Evolutionary conservation across 2,113 vertebrate genomes (phyloP), one percentile per base, ranked within the genome.

Genomic region (Donacobius atricapilla): DNA sequence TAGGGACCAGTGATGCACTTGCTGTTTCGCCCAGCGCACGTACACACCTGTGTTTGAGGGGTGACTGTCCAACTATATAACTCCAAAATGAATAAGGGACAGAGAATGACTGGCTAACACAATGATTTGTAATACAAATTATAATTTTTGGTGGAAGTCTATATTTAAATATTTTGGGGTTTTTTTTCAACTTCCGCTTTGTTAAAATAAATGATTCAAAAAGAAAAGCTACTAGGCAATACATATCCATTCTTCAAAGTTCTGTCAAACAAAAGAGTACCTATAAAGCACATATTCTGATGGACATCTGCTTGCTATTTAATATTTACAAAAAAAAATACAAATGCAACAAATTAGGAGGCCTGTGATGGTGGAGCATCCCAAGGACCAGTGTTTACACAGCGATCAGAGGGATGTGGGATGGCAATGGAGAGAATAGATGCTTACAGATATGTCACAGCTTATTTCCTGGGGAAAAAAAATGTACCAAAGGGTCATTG

Each of bases 251-350:
- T 79, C 83, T 84, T 94, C 86, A 88, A 88, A 88, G 60, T n/a
- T 57, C 91, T 91, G 88, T 95, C 94, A 94, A 92, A 94, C 83
- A 85, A 73, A 66, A 42, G 37, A 79, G 48, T 16, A 53, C 17
- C 80, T 84, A 42, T 71, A 66, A 93, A 87, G 65, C 44, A 77
- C 21, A 11, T 53, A 82, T 87, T 88, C 87, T 88, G 93, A 94
- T 89, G 53, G 93, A 72, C 91, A 95, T 96, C 93, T 97, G 96
- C 85, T 97, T 96, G 92, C 88, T 93, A 95, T 96, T 91, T 94
- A 82, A 91, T 66, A 91, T 50, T 86, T 57, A 96, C 86, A 50
- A 58, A 75, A 45, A 61, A 95, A 91, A 90, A 30, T 7, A 5
- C 71, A 94, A 96, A 79, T 91, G 83, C 81, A 91, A 85, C 78